These are phyloP conservation scores for Microctonus aethiopoides DNA, from an alignment of 2,888 invertebrate genomes.

Conservation along the genomic window DNA sequence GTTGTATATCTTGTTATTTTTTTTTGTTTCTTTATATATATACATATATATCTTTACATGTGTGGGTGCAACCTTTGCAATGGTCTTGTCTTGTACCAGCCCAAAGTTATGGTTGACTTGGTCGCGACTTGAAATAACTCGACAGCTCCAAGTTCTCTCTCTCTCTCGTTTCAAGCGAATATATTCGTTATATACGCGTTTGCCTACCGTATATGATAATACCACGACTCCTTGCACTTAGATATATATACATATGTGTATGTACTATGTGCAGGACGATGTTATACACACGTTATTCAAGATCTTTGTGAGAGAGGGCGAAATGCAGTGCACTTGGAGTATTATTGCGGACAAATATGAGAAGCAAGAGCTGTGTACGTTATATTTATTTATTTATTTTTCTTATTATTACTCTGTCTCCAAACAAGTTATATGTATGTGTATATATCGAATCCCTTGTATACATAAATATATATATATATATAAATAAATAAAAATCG, in stretches of 20 bases:
- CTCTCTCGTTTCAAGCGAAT: slow-evolving; percentile 1
- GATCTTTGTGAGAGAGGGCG: not conserved
- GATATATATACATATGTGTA: not conserved
- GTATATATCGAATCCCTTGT: not conserved
- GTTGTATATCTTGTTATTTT: not conserved
- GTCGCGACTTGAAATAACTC: slow-evolving; percentile 16
- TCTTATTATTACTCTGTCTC: slow-evolving; percentile 2
- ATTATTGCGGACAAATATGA: slow-evolving; percentile 22
- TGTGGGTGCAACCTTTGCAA: not conserved
- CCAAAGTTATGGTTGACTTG: slow-evolving; percentile 24
- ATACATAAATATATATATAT: not conserved
- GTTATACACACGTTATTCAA: slow-evolving; percentile 28
- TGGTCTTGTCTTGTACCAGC: slow-evolving; percentile 12
- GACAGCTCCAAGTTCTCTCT: slow-evolving; percentile 19
- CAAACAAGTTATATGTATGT: not conserved
- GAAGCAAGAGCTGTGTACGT: slow-evolving; percentile 26
- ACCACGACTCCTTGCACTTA: not conserved
- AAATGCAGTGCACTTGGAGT: slow-evolving; percentile 13
- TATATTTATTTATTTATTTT: slow-evolving; percentile 18
- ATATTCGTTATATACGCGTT: not conserved
- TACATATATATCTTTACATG: not conserved
- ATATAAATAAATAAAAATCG: slow-evolving; percentile 10
- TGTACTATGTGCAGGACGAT: slow-evolving; percentile 6
- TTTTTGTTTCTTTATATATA: not conserved
- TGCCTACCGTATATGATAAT: slow-evolving; percentile 25